A percentile compares a stretch with the other conserved stretches of the same genome.
phyloP scores from a whole-genome alignment of 2,888 invertebrate genomes.

The Dyspetes luteomarginatus region DNA sequence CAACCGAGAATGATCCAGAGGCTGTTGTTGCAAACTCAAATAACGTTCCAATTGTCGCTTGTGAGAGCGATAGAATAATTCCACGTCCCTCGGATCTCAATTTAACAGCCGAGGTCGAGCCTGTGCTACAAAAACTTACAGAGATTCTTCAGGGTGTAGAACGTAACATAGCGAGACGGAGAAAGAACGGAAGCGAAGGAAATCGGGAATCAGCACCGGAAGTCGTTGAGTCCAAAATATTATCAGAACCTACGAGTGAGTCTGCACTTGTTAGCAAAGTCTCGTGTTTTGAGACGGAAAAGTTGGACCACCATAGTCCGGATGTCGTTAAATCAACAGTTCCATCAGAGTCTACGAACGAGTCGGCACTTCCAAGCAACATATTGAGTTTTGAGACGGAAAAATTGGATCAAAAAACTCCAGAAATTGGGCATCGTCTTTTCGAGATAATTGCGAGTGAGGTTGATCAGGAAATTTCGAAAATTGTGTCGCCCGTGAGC shows the following conservation, averaged over 20 bases:
- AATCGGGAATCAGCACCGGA: constrained; percentile 6
- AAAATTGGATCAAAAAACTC: neutral
- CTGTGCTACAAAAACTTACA: constrained; percentile 66
- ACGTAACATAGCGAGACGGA: constrained; percentile 62
- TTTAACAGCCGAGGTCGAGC: constrained; percentile 66
- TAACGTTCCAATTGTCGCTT: neutral
- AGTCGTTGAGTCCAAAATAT: neutral
- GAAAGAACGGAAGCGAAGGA: constrained; percentile 38
- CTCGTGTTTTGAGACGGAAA: constrained; percentile 7
- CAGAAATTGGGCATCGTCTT: constrained; percentile 8
- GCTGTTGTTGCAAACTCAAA: neutral
- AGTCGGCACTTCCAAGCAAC: too few relatives aligned
- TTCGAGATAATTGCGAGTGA: constrained; percentile 4
- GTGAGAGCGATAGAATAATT: constrained; percentile 41
- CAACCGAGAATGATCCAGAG: neutral
- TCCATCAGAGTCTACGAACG: too few relatives aligned
- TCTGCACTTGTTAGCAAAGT: neutral
- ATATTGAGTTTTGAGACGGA: too few relatives aligned
- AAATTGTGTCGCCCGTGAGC: neutral
- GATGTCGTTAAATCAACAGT: neutral
- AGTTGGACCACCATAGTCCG: neutral
- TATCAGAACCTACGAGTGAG: constrained; percentile 13
- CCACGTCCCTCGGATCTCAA: constrained; percentile 61
- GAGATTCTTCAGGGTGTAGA: constrained; percentile 67
- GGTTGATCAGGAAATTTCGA: neutral